Evolutionary conservation across 2,888 invertebrate species (phyloP), one percentile per base, ranked within the genome.

Genomic region (Cenopis cana): DNA sequence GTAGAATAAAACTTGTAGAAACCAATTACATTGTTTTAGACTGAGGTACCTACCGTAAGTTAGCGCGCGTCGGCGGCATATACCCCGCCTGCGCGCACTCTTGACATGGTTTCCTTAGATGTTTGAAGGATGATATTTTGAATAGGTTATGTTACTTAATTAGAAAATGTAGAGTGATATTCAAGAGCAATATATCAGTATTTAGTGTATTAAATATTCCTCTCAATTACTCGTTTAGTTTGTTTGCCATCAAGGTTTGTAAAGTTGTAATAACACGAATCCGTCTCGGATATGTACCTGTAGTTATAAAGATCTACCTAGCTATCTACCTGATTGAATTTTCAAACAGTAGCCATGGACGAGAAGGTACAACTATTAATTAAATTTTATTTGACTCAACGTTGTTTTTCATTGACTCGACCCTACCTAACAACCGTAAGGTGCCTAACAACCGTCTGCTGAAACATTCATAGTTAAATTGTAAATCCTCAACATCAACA

Each of bases 341-440:
- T 81, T 83, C 81, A 81, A 88, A 84, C 79, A 86, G 88, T 92
- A 91, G 88, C 84, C 78, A 88, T 91, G 90, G 85, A 88, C 82
- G 81, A 86, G 81, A 85, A 78, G 56, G 50, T 67, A 52, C 55
- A 33, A 20, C 29, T 65, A 66, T 36, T 49, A 88, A 93, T 89
- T 92, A 93, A 91, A 92, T 87, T 89, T 92, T 89, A 88, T 92
- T 93, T 91, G 81, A 89, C 85, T 88, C 85, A 84, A 67, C 29
- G 52, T 49, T 65, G 73, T 50, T 77, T 88, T 89, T 88, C 79
- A 79, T 85, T 84, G 49, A 46, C 56, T 62, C 60, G 11, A 49
- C 12, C 17, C 3, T 24, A 24, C 24, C 24, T 24, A 24, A 4
- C 4, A 3, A 24, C 24, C 24, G n/a, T n/a, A n/a, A n/a, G n/a